These are phyloP conservation scores for Drosophila prostipennis DNA, from an alignment of 2,888 invertebrate genomes.

Conservation along the genomic window DNA sequence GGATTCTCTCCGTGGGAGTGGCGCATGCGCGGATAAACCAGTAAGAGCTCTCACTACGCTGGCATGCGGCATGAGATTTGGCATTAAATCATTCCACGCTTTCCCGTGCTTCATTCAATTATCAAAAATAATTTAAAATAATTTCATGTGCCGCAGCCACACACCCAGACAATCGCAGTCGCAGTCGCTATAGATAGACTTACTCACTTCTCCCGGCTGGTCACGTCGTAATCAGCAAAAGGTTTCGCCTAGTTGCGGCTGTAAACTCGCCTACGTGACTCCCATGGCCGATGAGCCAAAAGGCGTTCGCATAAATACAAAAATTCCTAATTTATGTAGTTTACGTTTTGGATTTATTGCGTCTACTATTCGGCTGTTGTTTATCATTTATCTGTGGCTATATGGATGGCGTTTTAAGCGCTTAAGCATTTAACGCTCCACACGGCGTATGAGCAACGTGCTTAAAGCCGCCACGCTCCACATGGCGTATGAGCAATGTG, in stretches of 20 bases:
- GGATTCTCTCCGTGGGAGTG: background rate
- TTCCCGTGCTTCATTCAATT: conserved; percentile 67
- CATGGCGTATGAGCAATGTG: conserved; percentile 55
- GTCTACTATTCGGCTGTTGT: conserved; percentile 39
- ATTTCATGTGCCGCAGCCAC: conserved; percentile 51
- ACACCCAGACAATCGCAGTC: conserved; percentile 10
- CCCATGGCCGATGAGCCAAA: conserved; percentile 52
- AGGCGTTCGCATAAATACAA: conserved; percentile 61
- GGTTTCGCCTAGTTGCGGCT: conserved; percentile 76
- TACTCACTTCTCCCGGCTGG: conserved; percentile 46
- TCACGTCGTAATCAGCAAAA: conserved; percentile 77
- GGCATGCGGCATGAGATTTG: conserved; percentile 44
- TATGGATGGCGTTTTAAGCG: conserved; percentile 54
- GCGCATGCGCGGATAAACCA: conserved; percentile 72
- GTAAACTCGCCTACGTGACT: conserved; percentile 68
- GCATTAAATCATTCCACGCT: conserved; percentile 62
- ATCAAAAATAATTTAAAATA: conserved; percentile 77
- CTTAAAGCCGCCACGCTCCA: conserved; percentile 8
- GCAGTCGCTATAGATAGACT: conserved; percentile 2
- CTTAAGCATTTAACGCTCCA: conserved; percentile 26
- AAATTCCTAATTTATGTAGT: conserved; percentile 76
- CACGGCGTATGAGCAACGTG: conserved; percentile 44
- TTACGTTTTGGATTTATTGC: conserved; percentile 73
- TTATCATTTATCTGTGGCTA: conserved; percentile 37
- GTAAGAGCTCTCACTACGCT: conserved; percentile 45